Conservation (phyloP, 2,888 invertebrate species). For the Sceliomorpha sp. region DNA sequence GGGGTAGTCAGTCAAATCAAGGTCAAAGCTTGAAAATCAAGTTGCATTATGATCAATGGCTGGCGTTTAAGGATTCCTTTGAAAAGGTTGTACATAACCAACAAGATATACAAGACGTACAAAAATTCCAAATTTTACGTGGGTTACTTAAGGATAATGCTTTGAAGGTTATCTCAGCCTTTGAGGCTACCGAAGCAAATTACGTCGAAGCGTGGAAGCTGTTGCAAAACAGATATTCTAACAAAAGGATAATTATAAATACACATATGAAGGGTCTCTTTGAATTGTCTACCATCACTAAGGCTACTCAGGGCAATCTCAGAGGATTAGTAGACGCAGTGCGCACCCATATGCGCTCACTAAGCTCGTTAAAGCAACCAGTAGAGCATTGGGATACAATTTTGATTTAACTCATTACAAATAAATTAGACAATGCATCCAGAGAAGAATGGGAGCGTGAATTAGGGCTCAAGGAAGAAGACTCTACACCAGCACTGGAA, state of each 20-base stretch:
- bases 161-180: background rate
- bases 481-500: background rate
- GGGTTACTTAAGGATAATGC: conserved; percentile 16
- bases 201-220: conserved; percentile 9
- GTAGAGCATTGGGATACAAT: conserved; percentile 13
- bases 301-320: conserved; percentile 4
- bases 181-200: conserved; percentile 16
- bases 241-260: conserved; percentile 4
- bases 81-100: conserved; percentile 10
- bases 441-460: conserved; percentile 21
- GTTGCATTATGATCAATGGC: conserved; percentile 21
- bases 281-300: conserved; percentile 15
- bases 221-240: conserved; percentile 12
- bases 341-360: conserved; percentile 14
- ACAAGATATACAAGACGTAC: conserved; percentile 4
- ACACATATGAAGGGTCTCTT: conserved; percentile 22
- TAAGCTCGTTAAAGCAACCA: conserved; percentile 12
- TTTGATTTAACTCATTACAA: conserved; percentile 8
- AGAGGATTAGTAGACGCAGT: conserved; percentile 16
- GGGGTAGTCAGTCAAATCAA: background rate
- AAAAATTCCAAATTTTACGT: background rate
- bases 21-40: conserved; percentile 1
- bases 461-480: background rate
- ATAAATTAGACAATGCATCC: conserved; percentile 13
- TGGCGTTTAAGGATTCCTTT: conserved; percentile 18